Conservation (phyloP, 2,797 vertebrate genomes). For the Sebastes vulpes region DNA sequence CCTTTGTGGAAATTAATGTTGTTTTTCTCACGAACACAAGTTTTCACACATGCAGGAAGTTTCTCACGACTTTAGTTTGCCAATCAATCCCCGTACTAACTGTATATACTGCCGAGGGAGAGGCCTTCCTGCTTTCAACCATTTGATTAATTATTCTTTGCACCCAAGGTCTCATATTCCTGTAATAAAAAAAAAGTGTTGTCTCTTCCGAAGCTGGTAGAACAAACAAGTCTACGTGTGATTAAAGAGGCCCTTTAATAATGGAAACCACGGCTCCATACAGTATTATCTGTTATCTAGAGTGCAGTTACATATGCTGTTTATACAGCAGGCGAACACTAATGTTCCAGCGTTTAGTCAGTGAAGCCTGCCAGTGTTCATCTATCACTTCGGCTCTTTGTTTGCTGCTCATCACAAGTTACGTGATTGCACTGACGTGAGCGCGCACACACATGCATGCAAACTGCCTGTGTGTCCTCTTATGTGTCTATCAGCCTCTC, state of each 20-base stretch:
- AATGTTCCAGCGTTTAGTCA: constrained; percentile 45
- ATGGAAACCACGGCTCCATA: background rate
- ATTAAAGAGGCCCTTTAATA: constrained; percentile 24
- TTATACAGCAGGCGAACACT: constrained; percentile 27
- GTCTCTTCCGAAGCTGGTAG: background rate
- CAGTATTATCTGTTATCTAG: constrained; percentile 31
- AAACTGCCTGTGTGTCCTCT: background rate
- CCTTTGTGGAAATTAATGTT: background rate
- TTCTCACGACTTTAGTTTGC: background rate
- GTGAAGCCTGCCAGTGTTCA: constrained; percentile 35
- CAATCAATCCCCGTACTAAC: background rate
- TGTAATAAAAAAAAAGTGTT: background rate
- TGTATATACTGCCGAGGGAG: background rate
- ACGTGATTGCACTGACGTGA: constrained; percentile 14
- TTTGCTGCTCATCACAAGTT: constrained; percentile 43
- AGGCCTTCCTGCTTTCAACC: background rate
- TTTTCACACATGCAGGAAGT: background rate
- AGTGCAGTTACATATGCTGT: constrained; percentile 23
- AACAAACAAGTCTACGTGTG: constrained; percentile 2
- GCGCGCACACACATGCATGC: background rate
- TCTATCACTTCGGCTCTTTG: constrained; percentile 53
- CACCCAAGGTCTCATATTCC: background rate
- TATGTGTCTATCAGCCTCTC: constrained; percentile 1
- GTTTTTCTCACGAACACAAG: background rate
- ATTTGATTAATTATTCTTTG: background rate